Percentiles rank a stretch among this genome's conserved stretches.
Conservation (phyloP, 2,113 vertebrate genomes). For the Pterocles gutturalis region DNA sequence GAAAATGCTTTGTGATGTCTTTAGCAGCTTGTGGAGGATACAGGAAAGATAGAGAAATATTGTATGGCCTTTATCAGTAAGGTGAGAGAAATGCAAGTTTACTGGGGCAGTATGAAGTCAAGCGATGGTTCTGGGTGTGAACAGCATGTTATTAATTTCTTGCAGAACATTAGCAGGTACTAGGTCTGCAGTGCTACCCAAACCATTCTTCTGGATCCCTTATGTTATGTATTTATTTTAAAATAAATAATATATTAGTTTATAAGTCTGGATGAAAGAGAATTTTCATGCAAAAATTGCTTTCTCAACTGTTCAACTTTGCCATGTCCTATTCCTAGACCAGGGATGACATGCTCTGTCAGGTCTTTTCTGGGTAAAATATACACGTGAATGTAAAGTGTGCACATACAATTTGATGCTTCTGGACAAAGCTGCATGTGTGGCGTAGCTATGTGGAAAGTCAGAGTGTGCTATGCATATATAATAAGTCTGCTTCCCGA, state of each 20-base stretch:
- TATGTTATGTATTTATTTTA: background rate
- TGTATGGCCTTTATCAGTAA: background rate
- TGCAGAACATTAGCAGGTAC: background rate
- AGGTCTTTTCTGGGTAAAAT: background rate
- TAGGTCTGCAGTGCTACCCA: background rate
- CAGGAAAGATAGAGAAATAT: background rate
- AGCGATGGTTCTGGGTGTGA: background rate
- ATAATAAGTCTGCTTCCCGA: background rate
- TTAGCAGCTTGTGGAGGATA: background rate
- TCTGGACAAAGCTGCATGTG: background rate
- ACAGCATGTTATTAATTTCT: background rate
- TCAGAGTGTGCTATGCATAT: background rate
- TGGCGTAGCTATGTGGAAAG: background rate
- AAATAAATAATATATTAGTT: background rate
- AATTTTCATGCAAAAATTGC: background rate
- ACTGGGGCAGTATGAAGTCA: background rate
- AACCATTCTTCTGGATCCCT: background rate
- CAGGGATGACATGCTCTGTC: background rate
- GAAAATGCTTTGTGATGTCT: background rate
- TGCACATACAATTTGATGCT: fast-evolving
- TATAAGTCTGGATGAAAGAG: background rate
- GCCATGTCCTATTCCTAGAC: background rate
- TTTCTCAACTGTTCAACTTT: background rate
- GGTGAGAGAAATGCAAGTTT: background rate
- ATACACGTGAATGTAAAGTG: fast-evolving